Evolutionary conservation across 2,888 invertebrate species (phyloP), one percentile per base, ranked within the genome.

Genomic region (Ptycholaimellus sp.): DNA sequence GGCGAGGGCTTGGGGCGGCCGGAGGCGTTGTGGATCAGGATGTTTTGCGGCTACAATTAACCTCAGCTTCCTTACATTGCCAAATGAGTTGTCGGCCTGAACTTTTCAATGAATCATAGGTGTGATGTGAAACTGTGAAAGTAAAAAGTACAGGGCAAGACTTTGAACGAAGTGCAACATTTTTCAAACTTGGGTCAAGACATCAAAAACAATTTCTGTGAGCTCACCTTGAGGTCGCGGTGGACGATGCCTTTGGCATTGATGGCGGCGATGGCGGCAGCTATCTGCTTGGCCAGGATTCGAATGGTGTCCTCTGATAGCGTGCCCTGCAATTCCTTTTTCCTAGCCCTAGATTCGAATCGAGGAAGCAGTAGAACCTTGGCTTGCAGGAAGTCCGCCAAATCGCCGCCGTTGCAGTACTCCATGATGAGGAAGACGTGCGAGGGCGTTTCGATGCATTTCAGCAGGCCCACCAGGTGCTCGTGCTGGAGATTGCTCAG

Each of bases 31-130:
- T 83, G 82, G 46, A 99, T 70, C 43, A 99, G 68, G 58, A 99
- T 93, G 65, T 99, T 99, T 67, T 96, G 96, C 34, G 96, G 96
- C 63, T n/a, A n/a, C n/a, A n/a, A n/a, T n/a, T n/a, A n/a, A n/a
- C n/a, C n/a, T n/a, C n/a, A n/a, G n/a, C n/a, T n/a, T n/a, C n/a
- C n/a, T n/a, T n/a, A n/a, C n/a, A n/a, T n/a, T n/a, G n/a, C n/a
- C n/a, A n/a, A n/a, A n/a, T n/a, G n/a, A n/a, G n/a, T n/a, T n/a
- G n/a, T n/a, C n/a, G n/a, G n/a, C n/a, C n/a, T n/a, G n/a, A n/a
- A n/a, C n/a, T n/a, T n/a, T n/a, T n/a, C n/a, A n/a, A n/a, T n/a
- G n/a, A n/a, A n/a, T n/a, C n/a, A n/a, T n/a, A n/a, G n/a, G n/a
- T n/a, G n/a, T n/a, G n/a, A n/a, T n/a, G n/a, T n/a, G n/a, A n/a